Evolutionary conservation across 2,888 invertebrate species (phyloP).

Genomic region (Alviniconcha strummeri): DNA sequence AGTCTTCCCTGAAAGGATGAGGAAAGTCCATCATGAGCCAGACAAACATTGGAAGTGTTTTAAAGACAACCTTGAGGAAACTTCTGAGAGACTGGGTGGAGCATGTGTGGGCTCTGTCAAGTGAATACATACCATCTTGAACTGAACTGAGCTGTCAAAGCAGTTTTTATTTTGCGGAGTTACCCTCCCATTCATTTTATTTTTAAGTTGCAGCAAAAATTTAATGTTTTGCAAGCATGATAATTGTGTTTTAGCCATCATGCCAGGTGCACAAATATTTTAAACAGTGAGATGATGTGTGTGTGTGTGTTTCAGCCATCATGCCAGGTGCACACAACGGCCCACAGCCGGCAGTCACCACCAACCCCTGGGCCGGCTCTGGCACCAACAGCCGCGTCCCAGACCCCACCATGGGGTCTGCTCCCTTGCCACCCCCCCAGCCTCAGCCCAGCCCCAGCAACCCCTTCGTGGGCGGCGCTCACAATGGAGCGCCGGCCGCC

Average conservation of each 20-base stretch:
- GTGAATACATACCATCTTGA: too few relatives aligned
- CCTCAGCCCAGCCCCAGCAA: conserved; percentile 36
- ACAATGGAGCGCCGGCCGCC: conserved; percentile 38
- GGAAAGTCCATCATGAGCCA: too few relatives aligned
- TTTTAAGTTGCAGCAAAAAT: too few relatives aligned
- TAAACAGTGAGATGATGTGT: background rate
- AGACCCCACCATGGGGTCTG: conserved; percentile 57
- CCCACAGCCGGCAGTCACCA: conserved; percentile 38
- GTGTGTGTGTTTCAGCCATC: conserved; percentile 22
- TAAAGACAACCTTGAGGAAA: too few relatives aligned
- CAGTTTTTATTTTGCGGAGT: too few relatives aligned
- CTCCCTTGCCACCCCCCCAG: conserved; percentile 77
- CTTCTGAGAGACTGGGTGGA: too few relatives aligned
- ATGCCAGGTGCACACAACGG: conserved; percentile 19
- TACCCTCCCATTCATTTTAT: too few relatives aligned
- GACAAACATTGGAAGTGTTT: too few relatives aligned
- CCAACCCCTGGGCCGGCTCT: conserved; percentile 60
- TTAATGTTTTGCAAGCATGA: too few relatives aligned
- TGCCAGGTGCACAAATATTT: background rate
- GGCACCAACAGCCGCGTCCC: conserved; percentile 21
- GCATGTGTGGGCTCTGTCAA: too few relatives aligned
- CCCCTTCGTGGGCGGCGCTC: conserved; percentile 30
- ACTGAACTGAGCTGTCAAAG: too few relatives aligned
- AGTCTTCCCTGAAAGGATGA: too few relatives aligned
- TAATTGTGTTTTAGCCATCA: conserved; percentile 16